Percentiles rank a stretch among this genome's conserved stretches.
Evolutionary conservation across 2,797 vertebrate genomes (phyloP).

Genomic region (Danio choprae): DNA sequence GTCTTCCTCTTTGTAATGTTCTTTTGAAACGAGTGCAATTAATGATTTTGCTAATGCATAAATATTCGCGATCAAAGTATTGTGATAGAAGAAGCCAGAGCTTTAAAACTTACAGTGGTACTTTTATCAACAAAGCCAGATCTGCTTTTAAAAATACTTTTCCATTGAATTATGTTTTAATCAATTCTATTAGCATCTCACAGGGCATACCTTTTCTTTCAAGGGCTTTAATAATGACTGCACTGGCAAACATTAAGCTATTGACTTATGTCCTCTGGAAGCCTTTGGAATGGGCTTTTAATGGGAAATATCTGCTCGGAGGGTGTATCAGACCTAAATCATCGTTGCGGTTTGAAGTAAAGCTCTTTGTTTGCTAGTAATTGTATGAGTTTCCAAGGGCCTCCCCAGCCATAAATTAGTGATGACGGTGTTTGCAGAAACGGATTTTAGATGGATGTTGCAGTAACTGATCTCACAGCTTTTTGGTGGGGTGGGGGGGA

Average conservation of each 20-base stretch:
- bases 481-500: slow-evolving; percentile 20
- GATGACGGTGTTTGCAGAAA: slow-evolving; percentile 58
- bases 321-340: slow-evolving; percentile 39
- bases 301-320: slow-evolving; percentile 44
- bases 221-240: slow-evolving; percentile 38
- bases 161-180: slow-evolving; percentile 35
- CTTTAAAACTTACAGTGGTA: neutral
- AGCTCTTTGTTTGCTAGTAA: slow-evolving; percentile 52
- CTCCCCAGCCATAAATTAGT: slow-evolving; percentile 60
- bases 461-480: slow-evolving; percentile 56
- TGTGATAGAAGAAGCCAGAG: slow-evolving; percentile 9
- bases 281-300: slow-evolving; percentile 48
- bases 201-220: slow-evolving; percentile 31
- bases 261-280: slow-evolving; percentile 55
- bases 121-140: slow-evolving; percentile 32
- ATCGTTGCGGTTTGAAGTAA: slow-evolving; percentile 36
- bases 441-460: slow-evolving; percentile 53
- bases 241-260: slow-evolving; percentile 43
- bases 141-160: slow-evolving; percentile 24
- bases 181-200: slow-evolving; percentile 49
- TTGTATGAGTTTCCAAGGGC: slow-evolving; percentile 48
- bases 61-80: slow-evolving; percentile 31
- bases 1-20: slow-evolving; percentile 16
- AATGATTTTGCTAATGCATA: slow-evolving; percentile 36
- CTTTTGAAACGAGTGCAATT: slow-evolving; percentile 12